These are phyloP conservation scores for Notolepis coatsorum DNA, from an alignment of 2,797 vertebrate species.

Conservation along the genomic window DNA sequence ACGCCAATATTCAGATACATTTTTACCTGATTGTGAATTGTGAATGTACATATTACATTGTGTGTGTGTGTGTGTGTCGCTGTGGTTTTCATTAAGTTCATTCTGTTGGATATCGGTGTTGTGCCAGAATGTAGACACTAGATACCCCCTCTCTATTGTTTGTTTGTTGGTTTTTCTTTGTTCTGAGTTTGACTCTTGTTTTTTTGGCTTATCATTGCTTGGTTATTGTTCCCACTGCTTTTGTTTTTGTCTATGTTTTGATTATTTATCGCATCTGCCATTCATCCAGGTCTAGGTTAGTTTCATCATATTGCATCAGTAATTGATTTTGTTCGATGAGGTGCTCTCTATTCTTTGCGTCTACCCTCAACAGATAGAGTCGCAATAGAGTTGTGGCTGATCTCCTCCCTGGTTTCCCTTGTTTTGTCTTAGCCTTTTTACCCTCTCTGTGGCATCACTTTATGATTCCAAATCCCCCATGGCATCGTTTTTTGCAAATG, in stretches of 20 bases:
- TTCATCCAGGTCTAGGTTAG: constrained; percentile 69
- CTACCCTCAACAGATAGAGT: no score
- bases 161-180: neutral
- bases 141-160: neutral
- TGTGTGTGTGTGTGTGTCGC: constrained; percentile 28
- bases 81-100: constrained; percentile 32
- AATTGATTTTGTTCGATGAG: constrained; percentile 67
- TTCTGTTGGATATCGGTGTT: constrained; percentile 24
- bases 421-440: constrained; percentile 45
- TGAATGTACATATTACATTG: constrained; percentile 26
- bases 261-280: constrained; percentile 68
- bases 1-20: neutral
- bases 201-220: constrained; percentile 15
- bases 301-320: constrained; percentile 76
- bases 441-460: constrained; percentile 51
- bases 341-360: constrained; percentile 62
- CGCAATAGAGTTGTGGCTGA: no score
- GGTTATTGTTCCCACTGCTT: constrained; percentile 54
- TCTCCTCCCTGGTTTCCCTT: constrained; percentile 44
- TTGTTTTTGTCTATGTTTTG: constrained; percentile 64
- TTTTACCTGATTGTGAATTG: constrained; percentile 10
- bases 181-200: constrained; percentile 22
- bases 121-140: neutral
- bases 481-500: constrained; percentile 76
- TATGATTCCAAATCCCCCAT: constrained; percentile 66